Evolutionary conservation across 64 coral and sea anemone genomes (phyloP).

Genomic region (Actinia tenebrosa): DNA sequence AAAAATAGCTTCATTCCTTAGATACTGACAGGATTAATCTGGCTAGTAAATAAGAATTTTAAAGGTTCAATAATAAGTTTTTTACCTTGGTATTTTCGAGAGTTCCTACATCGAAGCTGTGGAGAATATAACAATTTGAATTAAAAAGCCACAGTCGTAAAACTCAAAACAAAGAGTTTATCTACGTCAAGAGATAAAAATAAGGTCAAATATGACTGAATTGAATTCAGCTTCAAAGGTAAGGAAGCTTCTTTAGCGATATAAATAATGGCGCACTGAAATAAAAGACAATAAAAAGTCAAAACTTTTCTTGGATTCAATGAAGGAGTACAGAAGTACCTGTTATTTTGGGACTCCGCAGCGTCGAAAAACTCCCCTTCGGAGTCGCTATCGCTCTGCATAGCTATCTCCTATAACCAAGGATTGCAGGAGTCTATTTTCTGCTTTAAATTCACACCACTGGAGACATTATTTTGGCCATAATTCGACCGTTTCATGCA

Average conservation of each 20-base stretch:
- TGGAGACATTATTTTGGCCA: background rate
- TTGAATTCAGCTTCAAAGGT: background rate
- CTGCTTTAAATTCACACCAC: background rate
- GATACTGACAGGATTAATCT: background rate
- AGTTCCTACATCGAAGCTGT: conserved; percentile 14
- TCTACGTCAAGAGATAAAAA: background rate
- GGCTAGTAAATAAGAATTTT: background rate
- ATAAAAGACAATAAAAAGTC: conserved; percentile 19
- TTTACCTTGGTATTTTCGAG: background rate
- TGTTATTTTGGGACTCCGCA: conserved; percentile 50
- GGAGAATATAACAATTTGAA: background rate
- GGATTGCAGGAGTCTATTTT: background rate
- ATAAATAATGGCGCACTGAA: background rate
- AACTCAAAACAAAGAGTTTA: background rate
- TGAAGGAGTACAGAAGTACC: background rate
- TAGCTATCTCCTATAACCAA: background rate
- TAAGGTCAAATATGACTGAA: background rate
- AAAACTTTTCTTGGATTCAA: conserved; percentile 11
- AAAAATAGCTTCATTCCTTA: background rate
- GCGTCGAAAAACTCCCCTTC: conserved; percentile 89
- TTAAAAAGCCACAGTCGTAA: background rate
- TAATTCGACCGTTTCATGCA: background rate
- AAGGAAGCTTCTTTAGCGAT: background rate
- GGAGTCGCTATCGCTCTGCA: conserved; percentile 87
- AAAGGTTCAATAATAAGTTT: background rate